Percentiles rank a stretch among this genome's conserved stretches.
These are phyloP conservation scores for Thunnus maccoyii DNA, from an alignment of 2,113 vertebrate genomes.

Conservation along the genomic window DNA sequence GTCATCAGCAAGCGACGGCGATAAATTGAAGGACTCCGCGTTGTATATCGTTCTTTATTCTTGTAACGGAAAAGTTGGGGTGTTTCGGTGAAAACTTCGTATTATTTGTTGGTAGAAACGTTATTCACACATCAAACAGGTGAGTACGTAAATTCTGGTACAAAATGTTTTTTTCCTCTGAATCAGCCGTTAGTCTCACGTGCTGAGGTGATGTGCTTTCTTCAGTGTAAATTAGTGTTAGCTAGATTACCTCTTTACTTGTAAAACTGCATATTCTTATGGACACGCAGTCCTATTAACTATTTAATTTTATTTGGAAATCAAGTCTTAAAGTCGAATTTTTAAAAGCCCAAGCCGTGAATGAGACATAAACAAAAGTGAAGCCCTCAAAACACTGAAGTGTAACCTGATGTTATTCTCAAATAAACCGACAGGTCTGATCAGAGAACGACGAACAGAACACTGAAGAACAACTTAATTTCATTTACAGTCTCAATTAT, in stretches of 20 bases:
- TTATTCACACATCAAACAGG: neutral
- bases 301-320: neutral
- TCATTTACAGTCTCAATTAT: too few species aligned
- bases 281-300: neutral
- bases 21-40: neutral
- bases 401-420: too few species aligned
- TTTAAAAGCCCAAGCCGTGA: neutral
- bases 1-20: conserved; percentile 23
- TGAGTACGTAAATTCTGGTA: neutral
- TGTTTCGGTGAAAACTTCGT: neutral
- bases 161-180: too few species aligned
- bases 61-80: too few species aligned
- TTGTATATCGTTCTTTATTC: neutral
- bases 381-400: too few species aligned
- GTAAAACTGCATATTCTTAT: too few species aligned
- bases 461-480: too few species aligned
- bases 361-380: neutral
- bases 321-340: neutral
- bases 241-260: neutral
- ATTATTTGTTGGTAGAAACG: neutral
- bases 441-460: too few species aligned
- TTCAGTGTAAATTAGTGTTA: neutral
- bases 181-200: neutral
- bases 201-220: neutral
- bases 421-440: too few species aligned